phyloP scores from a whole-genome alignment of 2,113 vertebrate genomes.

The Pachyramphus minor region DNA sequence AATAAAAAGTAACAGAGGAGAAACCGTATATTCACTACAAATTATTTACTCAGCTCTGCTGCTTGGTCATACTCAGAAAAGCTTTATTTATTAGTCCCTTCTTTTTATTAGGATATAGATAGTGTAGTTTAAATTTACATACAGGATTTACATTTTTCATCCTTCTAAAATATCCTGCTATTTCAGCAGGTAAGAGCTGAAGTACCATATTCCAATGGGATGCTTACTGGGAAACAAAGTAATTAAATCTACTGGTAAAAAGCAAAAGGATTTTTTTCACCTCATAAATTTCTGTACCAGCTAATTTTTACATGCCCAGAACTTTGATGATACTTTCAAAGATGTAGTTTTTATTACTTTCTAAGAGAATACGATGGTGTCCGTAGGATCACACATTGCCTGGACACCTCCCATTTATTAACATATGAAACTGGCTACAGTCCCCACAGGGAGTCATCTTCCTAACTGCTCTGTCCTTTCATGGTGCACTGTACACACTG shows the following conservation, averaged over 20 bases:
- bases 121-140: background rate
- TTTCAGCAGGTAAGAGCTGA: background rate
- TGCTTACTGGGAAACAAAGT: background rate
- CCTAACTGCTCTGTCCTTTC: background rate
- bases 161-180: background rate
- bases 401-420: background rate
- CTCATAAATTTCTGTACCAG: background rate
- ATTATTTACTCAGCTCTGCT: background rate
- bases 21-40: background rate
- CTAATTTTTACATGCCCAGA: background rate
- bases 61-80: background rate
- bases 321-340: background rate
- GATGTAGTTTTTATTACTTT: background rate
- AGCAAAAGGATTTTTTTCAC: background rate
- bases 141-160: background rate
- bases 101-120: background rate
- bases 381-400: accelerated
- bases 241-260: background rate
- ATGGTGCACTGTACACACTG: background rate
- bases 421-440: background rate
- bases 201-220: background rate
- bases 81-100: background rate
- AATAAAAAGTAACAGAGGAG: background rate
- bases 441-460: background rate
- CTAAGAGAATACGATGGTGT: background rate